Conservation (phyloP, 92 coral and sea anemone genomes). For the Zoanthus gigantus region DNA sequence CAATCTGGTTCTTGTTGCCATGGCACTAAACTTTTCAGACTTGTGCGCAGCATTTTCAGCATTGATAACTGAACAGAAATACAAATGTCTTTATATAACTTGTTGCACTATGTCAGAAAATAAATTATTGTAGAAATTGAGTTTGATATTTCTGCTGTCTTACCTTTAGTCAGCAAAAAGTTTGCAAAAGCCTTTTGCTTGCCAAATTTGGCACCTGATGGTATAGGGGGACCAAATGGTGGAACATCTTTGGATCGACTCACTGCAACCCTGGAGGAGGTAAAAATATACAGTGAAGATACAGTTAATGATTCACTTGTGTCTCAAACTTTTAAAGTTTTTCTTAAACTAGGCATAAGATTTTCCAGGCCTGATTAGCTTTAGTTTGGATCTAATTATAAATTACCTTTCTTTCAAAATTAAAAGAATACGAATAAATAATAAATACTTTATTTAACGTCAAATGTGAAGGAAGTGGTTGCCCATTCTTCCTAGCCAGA, state of each 20-base stretch:
- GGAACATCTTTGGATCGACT: slow-evolving; percentile 99
- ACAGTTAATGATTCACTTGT: neutral
- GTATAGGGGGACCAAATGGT: slow-evolving; percentile 98
- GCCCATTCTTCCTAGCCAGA: too few species aligned
- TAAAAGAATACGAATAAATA: too few species aligned
- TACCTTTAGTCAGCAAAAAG: slow-evolving; percentile 92
- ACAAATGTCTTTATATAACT: neutral
- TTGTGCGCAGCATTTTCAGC: slow-evolving; percentile 99
- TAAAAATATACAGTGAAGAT: neutral
- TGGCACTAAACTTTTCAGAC: slow-evolving; percentile 97
- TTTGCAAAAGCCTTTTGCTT: slow-evolving; percentile 91
- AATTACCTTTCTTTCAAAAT: too few species aligned
- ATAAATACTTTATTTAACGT: too few species aligned
- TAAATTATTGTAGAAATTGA: too few species aligned
- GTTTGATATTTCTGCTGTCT: too few species aligned
- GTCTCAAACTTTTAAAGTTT: neutral
- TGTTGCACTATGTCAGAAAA: too few species aligned
- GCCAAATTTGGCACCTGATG: slow-evolving; percentile 91
- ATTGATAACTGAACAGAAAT: slow-evolving; percentile 79
- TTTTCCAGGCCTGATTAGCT: too few species aligned
- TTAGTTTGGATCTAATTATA: too few species aligned
- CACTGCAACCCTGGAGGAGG: slow-evolving; percentile 80
- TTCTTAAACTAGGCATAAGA: too few species aligned
- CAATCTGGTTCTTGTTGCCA: slow-evolving; percentile 96
- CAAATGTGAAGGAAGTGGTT: too few species aligned